Base-by-base conservation (phyloP, 2,888 invertebrate genomes). In the Sarcophaga variegata region DNA sequence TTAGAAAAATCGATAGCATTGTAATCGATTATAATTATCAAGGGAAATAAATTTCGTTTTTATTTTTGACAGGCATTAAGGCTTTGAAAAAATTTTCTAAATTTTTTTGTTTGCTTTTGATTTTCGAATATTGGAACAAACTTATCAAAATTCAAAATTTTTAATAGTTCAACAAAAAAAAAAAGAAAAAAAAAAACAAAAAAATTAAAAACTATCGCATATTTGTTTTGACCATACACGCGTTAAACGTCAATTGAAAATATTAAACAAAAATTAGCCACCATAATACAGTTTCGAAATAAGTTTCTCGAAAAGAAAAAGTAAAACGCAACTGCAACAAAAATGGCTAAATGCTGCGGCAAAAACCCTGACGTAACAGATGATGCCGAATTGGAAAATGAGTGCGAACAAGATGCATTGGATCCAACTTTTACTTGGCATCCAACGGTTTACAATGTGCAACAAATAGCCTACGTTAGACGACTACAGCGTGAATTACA, bases 401-500 rank as follows among this genome's bases (percentile, higher is more conserved):
- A 60, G 4, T 59, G 60, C 8, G n/a, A 37, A 37, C n/a, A 27
- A 27, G 27, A 54, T 3, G 27, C 11, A 20, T 6, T 22, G 47
- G n/a, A 37, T 60, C 20, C 11, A n/a, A 12, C 59, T 22, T 82
- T 84, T 25, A 22, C 71, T 6, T 88, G 88, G 82, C 75, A 81
- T 63, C 84, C 89, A 2, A 79, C 82, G 2, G 25, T 70, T 11
- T 27, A 85, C 20, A 83, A 64, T 45, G 59, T 80, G 1, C 76
- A 80, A n/a, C 78, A 85, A 14, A 77, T 86, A 45, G 77, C 82
- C 14, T 92, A 92, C 75, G 91, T 91, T 4, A 87, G 89, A 12
- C 80, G 89, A 45, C 83, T 92, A 60, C 92, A 92, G 75, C 89
- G 89, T 0, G 89, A 92, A 8, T 90, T 91, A 8, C 89, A 91